phyloP scores from a whole-genome alignment of 2,888 invertebrate species.

The Metallyticus violacea region DNA sequence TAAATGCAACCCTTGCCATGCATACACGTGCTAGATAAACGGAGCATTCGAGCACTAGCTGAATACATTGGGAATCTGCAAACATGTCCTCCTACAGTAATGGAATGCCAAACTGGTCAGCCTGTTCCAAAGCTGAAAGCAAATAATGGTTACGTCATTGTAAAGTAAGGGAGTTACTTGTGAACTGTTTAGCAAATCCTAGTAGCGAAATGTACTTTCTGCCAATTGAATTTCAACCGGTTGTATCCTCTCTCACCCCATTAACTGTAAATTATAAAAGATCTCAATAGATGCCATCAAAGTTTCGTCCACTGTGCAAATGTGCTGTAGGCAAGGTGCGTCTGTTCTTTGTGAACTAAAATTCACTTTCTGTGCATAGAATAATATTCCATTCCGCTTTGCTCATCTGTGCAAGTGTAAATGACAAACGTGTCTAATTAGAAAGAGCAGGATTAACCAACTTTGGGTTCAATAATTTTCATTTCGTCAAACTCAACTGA shows the following conservation, averaged over 20 bases:
- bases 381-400: background rate
- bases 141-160: conserved; percentile 9
- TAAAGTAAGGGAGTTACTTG: background rate
- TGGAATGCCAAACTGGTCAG: background rate
- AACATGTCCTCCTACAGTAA: background rate
- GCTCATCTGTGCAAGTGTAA: background rate
- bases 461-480: too few relatives aligned
- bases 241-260: background rate
- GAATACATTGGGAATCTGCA: background rate
- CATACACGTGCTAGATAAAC: background rate
- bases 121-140: background rate
- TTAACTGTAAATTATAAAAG: background rate
- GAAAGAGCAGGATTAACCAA: too few relatives aligned
- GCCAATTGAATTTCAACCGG: background rate
- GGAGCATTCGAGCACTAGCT: background rate
- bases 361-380: background rate
- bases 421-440: background rate
- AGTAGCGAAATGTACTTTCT: background rate
- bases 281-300: background rate
- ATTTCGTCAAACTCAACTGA: too few relatives aligned
- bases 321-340: background rate
- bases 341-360: background rate
- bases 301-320: background rate
- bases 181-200: background rate
- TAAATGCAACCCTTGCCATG: background rate